phyloP scores from a whole-genome alignment of 2,797 vertebrate species.

The Sebastolobus alascanus region DNA sequence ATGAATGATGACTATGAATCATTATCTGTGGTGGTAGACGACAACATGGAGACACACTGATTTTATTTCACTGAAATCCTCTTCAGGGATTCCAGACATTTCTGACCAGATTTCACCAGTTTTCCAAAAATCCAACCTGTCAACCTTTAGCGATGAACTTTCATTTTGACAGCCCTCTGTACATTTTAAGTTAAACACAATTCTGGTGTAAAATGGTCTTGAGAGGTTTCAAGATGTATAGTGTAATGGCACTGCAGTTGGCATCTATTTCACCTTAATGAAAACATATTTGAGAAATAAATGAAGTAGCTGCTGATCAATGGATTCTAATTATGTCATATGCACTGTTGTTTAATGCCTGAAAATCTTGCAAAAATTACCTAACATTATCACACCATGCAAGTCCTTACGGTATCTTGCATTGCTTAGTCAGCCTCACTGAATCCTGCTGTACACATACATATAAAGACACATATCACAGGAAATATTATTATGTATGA shows the following conservation, averaged over 20 bases:
- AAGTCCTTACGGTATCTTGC: constrained; percentile 31
- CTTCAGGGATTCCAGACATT: neutral
- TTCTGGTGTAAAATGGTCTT: constrained; percentile 1
- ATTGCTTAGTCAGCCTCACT: constrained; percentile 11
- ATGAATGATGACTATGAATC: constrained; percentile 37
- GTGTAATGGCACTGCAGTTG: constrained; percentile 5
- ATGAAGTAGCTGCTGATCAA: constrained; percentile 20
- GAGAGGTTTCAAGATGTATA: neutral
- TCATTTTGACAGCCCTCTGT: constrained; percentile 2
- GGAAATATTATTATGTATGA: constrained; percentile 25
- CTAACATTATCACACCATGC: constrained; percentile 8
- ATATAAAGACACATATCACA: constrained; percentile 52
- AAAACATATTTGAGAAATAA: constrained; percentile 13
- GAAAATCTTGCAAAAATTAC: constrained; percentile 20
- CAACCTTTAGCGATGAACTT: neutral
- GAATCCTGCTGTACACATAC: constrained; percentile 39
- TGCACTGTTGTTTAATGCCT: constrained; percentile 22
- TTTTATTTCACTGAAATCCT: constrained; percentile 24
- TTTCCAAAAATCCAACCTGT: constrained; percentile 8
- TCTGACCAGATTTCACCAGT: neutral
- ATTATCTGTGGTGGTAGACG: constrained; percentile 18
- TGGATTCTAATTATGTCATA: constrained; percentile 8
- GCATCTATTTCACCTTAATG: constrained; percentile 6
- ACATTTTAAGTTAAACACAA: constrained; percentile 19
- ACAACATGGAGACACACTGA: constrained; percentile 23